These are phyloP conservation scores for Latrodectus elegans DNA, from an alignment of 2,888 invertebrate genomes.

Conservation along the genomic window DNA sequence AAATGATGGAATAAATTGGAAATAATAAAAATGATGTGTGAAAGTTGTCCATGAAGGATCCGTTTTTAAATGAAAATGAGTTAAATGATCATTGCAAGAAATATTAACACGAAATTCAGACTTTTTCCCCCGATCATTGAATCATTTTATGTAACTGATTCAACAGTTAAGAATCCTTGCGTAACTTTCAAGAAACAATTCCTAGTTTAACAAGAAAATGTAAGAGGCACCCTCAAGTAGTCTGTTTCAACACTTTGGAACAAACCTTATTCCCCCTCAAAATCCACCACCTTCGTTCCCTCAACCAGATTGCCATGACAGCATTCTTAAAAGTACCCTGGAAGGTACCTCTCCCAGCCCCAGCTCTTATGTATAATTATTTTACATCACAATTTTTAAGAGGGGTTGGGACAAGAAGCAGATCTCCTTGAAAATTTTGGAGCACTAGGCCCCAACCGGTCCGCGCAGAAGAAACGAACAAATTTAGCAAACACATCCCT, in stretches of 20 bases:
- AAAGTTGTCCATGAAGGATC: too few species aligned
- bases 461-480: background rate
- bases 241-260: background rate
- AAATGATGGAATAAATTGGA: too few species aligned
- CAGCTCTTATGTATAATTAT: background rate
- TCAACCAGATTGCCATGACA: background rate
- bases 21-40: too few species aligned
- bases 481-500: background rate
- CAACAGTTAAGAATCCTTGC: too few species aligned
- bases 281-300: background rate
- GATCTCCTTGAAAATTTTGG: background rate
- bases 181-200: too few species aligned
- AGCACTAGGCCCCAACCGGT: conserved; percentile 36
- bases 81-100: too few species aligned
- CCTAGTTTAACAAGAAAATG: too few species aligned
- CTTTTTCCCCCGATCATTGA: too few species aligned
- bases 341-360: background rate
- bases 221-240: background rate
- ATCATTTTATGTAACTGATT: too few species aligned
- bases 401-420: background rate
- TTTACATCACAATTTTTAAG: background rate
- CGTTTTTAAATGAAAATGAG: too few species aligned
- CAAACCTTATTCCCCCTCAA: background rate
- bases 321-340: background rate
- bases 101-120: too few species aligned